Evolutionary conservation across 2,888 invertebrate species (phyloP).

Genomic region (Tupiocoris notatus): DNA sequence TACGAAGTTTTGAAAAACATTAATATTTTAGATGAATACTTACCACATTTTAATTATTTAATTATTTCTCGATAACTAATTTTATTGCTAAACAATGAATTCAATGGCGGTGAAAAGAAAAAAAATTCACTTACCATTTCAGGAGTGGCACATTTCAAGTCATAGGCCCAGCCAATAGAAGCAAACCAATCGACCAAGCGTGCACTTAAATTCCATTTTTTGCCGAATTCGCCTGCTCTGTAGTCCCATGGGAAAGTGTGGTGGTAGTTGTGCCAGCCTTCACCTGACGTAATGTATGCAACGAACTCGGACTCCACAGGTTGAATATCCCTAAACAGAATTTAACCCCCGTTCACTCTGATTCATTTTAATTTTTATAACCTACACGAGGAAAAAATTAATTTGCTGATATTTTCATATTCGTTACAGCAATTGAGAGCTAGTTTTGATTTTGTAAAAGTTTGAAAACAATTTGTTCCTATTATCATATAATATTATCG

Average conservation of each 20-base stretch:
- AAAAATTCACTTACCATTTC: slow-evolving; percentile 62
- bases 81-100: too few relatives aligned
- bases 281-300: slow-evolving; percentile 54
- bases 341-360: neutral
- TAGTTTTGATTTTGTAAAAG: too few relatives aligned
- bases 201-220: slow-evolving; percentile 61
- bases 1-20: too few relatives aligned
- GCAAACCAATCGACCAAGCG: slow-evolving; percentile 63
- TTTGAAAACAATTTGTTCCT: too few relatives aligned
- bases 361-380: neutral
- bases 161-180: slow-evolving; percentile 63
- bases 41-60: too few relatives aligned
- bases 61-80: neutral
- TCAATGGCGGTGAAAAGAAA: too few relatives aligned
- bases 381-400: neutral
- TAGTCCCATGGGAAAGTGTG: slow-evolving; percentile 61
- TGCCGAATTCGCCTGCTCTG: slow-evolving; percentile 57
- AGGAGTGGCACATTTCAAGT: slow-evolving; percentile 59
- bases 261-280: slow-evolving; percentile 63
- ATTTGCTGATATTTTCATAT: too few relatives aligned
- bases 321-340: slow-evolving; percentile 52
- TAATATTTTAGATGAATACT: too few relatives aligned
- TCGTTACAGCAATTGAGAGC: too few relatives aligned
- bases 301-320: slow-evolving; percentile 57
- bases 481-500: too few relatives aligned